A percentile compares a stretch with the other conserved stretches of the same genome.
Evolutionary conservation across 2,888 invertebrate genomes (phyloP).

Genomic region (Strigamia transsilvanica): DNA sequence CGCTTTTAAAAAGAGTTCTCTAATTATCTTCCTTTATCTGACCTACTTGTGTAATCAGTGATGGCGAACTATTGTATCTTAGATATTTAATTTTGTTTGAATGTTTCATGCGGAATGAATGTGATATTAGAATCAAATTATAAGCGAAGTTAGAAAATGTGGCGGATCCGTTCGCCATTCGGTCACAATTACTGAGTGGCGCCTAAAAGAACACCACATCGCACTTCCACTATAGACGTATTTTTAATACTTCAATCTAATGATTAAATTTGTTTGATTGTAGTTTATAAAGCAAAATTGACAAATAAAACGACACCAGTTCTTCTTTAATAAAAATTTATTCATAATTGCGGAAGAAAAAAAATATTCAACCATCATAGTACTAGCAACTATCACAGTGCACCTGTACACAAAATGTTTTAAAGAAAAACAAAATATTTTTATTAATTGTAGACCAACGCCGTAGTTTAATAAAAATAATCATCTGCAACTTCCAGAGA

Average conservation of each 20-base stretch:
- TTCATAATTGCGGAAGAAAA: slow-evolving; percentile 27
- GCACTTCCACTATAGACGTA: not conserved
- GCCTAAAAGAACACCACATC: not conserved
- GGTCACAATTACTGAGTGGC: not conserved
- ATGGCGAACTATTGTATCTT: not conserved
- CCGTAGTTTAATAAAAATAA: slow-evolving; percentile 52
- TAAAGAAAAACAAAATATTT: slow-evolving; percentile 35
- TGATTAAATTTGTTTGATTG: not conserved
- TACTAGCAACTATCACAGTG: slow-evolving; percentile 35
- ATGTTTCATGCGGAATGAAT: not conserved
- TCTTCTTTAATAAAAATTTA: slow-evolving; percentile 30
- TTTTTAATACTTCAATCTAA: no score
- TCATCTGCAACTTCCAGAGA: slow-evolving; percentile 42
- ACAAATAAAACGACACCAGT: not conserved
- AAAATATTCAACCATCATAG: slow-evolving; percentile 30
- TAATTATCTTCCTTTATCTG: not conserved
- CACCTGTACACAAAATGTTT: slow-evolving; percentile 37
- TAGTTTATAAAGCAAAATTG: not conserved
- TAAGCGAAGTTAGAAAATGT: no score
- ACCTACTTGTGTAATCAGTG: slow-evolving; percentile 9
- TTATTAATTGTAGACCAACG: slow-evolving; percentile 37
- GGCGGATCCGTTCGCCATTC: not conserved
- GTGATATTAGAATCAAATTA: no score
- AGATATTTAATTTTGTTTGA: not conserved
- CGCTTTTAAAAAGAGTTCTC: slow-evolving; percentile 5